Evolutionary conservation across 2,888 invertebrate species (phyloP), one percentile per base, ranked within the genome.

Genomic region (Heliconius aoede): DNA sequence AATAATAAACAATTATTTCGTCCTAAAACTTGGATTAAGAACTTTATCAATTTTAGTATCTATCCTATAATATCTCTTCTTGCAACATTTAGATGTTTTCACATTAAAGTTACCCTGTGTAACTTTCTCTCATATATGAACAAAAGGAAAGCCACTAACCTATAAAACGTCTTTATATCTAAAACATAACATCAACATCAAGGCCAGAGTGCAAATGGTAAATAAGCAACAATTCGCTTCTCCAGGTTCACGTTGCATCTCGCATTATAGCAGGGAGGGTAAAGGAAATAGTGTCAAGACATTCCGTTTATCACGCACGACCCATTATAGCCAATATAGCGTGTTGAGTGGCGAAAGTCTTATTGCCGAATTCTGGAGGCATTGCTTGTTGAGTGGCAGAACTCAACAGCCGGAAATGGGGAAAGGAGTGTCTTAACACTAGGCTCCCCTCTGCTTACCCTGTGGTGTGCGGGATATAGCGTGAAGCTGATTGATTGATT

Each of bases 121-220:
- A 75, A 72, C 64, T 76, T 76, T 55, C 28, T 26, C 24, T 60
- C 13, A 60, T 60, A 46, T 61, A 40, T 40, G 58, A 78, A 74
- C 40, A 64, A 76, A 78, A 68, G 68, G 26, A 69, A 72, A 75
- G 28, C 40, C 61, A 73, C 78, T 75, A 75, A 72, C n/a, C 67
- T 76, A 69, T 26, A 40, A 72, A 65, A 15, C 64, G 30, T 64
- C 26, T 72, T 72, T 40, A 72, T 24, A 72, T 40, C 24, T 61
- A 26, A 26, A 60, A 58, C 58, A 15, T 58, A 58, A 72, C 40
- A 72, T 61, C 13, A 61, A 72, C 36, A 72, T 32, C 9, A 40
- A 72, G 28, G 72, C 26, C 28, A 3, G 60, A 61, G 60, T 72
- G 60, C 40, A 40, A 18, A 32, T 61, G 36, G 30, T 32, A 60